phyloP scores from a whole-genome alignment of 2,888 invertebrate genomes.

The Drosophila ezoana region DNA sequence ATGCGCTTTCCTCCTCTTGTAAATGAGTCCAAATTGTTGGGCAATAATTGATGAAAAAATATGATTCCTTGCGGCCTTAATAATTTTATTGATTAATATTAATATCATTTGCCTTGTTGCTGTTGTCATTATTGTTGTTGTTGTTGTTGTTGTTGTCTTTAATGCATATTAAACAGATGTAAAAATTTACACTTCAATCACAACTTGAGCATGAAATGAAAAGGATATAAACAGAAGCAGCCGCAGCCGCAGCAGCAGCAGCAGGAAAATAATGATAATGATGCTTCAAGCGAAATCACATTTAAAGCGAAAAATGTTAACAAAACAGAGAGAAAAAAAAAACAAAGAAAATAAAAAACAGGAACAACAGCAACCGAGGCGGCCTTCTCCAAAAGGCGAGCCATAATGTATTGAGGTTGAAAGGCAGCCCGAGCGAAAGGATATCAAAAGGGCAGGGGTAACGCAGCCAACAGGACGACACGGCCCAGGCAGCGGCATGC shows the following conservation, averaged over 20 bases:
- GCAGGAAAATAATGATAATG: conserved; percentile 42
- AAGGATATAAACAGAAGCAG: conserved; percentile 29
- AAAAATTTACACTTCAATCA: conserved; percentile 76
- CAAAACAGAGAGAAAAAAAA: conserved; percentile 46
- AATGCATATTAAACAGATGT: conserved; percentile 79
- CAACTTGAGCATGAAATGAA: conserved; percentile 71
- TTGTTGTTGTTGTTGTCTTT: conserved; percentile 41
- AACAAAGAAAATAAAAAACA: conserved; percentile 14
- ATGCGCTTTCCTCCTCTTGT: conserved; percentile 18
- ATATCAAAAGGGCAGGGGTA: conserved; percentile 30
- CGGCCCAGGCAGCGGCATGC: conserved; percentile 12
- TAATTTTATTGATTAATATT: conserved; percentile 64
- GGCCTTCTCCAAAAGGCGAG: conserved; percentile 23
- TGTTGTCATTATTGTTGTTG: conserved; percentile 4
- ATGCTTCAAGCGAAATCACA: conserved; percentile 61
- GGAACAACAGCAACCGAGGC: conserved; percentile 10
- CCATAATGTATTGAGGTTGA: conserved; percentile 50
- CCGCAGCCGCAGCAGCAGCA: not conserved
- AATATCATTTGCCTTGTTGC: conserved; percentile 36
- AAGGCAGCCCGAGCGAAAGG: conserved; percentile 21
- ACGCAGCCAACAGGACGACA: conserved; percentile 24
- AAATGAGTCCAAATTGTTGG: conserved; percentile 69
- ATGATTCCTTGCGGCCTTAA: conserved; percentile 51
- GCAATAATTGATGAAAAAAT: conserved; percentile 55
- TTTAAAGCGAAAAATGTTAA: conserved; percentile 50